Conservation (phyloP, 2,888 invertebrate species). For the Harpalus rufipes region DNA sequence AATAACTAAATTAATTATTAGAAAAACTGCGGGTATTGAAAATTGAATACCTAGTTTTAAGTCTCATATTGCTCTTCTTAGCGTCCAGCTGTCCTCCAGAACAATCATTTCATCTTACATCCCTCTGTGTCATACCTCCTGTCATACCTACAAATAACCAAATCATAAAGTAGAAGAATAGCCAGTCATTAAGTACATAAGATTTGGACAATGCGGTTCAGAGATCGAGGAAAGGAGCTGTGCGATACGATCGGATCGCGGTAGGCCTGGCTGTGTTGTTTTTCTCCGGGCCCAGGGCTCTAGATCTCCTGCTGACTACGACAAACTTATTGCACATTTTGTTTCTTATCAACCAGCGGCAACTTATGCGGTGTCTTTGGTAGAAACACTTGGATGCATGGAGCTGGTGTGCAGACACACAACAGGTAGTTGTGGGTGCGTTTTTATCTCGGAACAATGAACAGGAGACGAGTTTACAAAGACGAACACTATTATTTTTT, state of each 20-base stretch:
- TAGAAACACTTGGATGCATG: constrained; percentile 26
- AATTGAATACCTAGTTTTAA: no score
- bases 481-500: no score
- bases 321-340: constrained; percentile 68
- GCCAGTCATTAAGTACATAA: constrained; percentile 44
- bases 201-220: constrained; percentile 40
- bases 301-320: constrained; percentile 61
- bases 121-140: constrained; percentile 5
- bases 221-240: constrained; percentile 26
- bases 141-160: constrained; percentile 38
- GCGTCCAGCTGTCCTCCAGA: no score
- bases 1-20: no score
- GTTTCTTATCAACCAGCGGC: constrained; percentile 59
- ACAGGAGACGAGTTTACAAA: not conserved
- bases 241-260: constrained; percentile 47
- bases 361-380: constrained; percentile 58
- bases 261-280: constrained; percentile 43
- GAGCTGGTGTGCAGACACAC: not conserved
- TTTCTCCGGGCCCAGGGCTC: constrained; percentile 28
- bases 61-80: no score
- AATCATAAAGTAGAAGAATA: constrained; percentile 48
- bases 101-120: not conserved
- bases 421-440: constrained; percentile 16
- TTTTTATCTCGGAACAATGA: constrained; percentile 1
- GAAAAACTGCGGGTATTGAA: no score